Evolutionary conservation across 1,140 invertebrate species (phyloP), one percentile per base, ranked within the genome.

Genomic region (Wasmannia auropunctata): DNA sequence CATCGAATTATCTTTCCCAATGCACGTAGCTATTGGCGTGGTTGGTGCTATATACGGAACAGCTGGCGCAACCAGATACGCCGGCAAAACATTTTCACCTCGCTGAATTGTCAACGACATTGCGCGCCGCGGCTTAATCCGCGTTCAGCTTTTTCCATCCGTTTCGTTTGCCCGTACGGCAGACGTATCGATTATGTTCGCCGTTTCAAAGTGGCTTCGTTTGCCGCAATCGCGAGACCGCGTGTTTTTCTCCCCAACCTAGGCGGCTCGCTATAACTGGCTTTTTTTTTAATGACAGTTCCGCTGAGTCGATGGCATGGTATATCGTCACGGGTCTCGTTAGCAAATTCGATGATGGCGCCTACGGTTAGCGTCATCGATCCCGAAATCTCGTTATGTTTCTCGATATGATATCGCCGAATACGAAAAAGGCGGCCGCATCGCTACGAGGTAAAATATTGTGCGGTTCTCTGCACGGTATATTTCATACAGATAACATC

Each of bases 241-340:
- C 58, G 67, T 81, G 76, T 86, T 86, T 86, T 83, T 65, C 58
- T 62, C 28, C 19, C n/a, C 16, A 37, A 14, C 22, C 51, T 31
- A 74, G 70, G n/a, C 69, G 46, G 37, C 10, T 16, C 60, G 60
- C 40, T 43, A 46, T 88, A 81, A 74, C 65, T 88, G 69, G 63
- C 79, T 72, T 87, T 76, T 87, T 76, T 89, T 88, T 89, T 87
- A 89, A 89, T 74, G 85, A 84, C 74, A 76, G 65, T 65, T 63
- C 63, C 46, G 58, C 74, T 22, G 67, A 87, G 60, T 65, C 67
- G 56, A 87, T 60, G 63, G 60, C 87, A 49, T 19, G 51, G 28
- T 67, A 10, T 22, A 56, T 19, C 63, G 77, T 83, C 77, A 76
- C 60, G 67, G 60, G 85, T 88, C 88, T 88, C 87, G 88, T 90